These are phyloP conservation scores for Pitta sordida DNA, from an alignment of 2,113 vertebrate genomes.

Conservation along the genomic window DNA sequence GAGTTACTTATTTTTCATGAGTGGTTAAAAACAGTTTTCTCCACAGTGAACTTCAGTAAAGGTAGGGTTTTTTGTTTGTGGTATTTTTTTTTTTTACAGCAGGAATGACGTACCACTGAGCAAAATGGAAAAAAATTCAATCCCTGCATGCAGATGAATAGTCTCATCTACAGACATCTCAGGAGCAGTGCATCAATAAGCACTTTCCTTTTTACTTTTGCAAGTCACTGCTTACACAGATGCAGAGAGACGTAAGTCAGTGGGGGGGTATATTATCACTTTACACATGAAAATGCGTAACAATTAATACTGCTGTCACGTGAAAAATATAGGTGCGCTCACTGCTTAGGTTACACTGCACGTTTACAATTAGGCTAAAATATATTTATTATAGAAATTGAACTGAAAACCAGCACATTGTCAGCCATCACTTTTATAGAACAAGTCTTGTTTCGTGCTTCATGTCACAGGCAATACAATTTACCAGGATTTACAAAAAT, in stretches of 20 bases:
- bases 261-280: not conserved
- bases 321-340: not conserved
- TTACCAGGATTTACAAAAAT: not conserved
- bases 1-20: not conserved
- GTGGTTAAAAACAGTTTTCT: not conserved
- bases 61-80: not conserved
- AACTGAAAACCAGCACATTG: not conserved
- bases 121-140: not conserved
- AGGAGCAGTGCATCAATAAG: not conserved
- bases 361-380: not conserved
- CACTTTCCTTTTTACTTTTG: not conserved
- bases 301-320: not conserved
- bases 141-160: not conserved
- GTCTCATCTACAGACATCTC: not conserved
- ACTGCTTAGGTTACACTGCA: not conserved
- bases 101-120: not conserved
- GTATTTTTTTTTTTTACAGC: not conserved
- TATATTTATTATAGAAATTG: not conserved
- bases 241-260: not conserved
- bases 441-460: not conserved
- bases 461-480: not conserved
- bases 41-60: not conserved
- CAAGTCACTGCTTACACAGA: not conserved
- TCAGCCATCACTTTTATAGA: not conserved
- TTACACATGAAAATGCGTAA: fast-evolving